These are phyloP conservation scores for Lasius platythorax DNA, from an alignment of 2,888 invertebrate genomes.

Conservation along the genomic window DNA sequence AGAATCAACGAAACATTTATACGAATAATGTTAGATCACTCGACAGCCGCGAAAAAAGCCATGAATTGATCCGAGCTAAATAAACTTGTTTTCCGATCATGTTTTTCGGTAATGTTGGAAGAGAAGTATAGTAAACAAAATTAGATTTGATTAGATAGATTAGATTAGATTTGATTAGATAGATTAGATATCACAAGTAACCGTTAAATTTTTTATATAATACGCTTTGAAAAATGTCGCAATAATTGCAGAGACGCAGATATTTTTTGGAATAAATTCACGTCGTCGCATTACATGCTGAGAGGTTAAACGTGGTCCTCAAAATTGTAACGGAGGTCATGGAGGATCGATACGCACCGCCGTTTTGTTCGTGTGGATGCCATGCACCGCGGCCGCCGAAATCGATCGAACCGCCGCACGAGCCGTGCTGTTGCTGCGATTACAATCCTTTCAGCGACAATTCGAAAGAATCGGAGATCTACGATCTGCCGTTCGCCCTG, in stretches of 20 bases:
- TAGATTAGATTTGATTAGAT: no score
- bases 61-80: not conserved
- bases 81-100: not conserved
- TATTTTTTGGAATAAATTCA: conserved; percentile 3
- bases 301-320: not conserved
- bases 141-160: not conserved
- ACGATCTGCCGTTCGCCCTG: conserved; percentile 79
- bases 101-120: not conserved
- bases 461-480: conserved; percentile 77
- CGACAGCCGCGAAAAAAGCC: not conserved
- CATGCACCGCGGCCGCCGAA: conserved; percentile 51
- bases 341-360: conserved; percentile 50
- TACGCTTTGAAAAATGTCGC: no score
- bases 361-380: conserved; percentile 67
- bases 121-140: no score
- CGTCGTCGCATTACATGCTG: not conserved
- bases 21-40: not conserved
- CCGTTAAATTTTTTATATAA: not conserved
- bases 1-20: not conserved
- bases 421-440: conserved; percentile 79
- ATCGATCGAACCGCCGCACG: conserved; percentile 73
- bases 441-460: conserved; percentile 80
- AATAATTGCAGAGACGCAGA: not conserved
- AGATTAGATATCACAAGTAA: not conserved
- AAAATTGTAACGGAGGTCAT: conserved; percentile 49